phyloP scores from a whole-genome alignment of 2,888 invertebrate genomes.

The Orthosia gracilis region DNA sequence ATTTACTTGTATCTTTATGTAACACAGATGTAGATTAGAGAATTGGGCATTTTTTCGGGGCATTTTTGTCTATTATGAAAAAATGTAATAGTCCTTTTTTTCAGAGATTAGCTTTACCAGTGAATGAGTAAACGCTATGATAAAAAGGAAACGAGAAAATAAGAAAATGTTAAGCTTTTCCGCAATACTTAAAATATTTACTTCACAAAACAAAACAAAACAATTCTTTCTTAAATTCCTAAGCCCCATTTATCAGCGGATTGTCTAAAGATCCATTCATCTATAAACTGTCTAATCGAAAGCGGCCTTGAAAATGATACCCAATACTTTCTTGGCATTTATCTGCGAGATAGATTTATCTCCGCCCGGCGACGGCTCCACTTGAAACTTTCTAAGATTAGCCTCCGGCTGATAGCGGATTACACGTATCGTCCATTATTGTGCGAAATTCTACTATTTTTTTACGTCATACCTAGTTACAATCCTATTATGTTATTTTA shows the following conservation, averaged over 20 bases:
- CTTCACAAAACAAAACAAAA: conserved; percentile 1
- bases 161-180: neutral
- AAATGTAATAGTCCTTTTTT: too few species aligned
- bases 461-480: neutral
- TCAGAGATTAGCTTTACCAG: neutral
- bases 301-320: conserved; percentile 28
- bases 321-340: conserved; percentile 35
- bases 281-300: conserved; percentile 22
- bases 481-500: too few species aligned
- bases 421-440: conserved; percentile 46
- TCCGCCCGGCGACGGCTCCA: neutral
- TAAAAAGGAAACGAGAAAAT: conserved; percentile 1
- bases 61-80: neutral
- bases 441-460: neutral
- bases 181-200: conserved; percentile 22
- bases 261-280: conserved; percentile 20
- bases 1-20: neutral
- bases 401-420: conserved; percentile 21
- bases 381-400: conserved; percentile 32
- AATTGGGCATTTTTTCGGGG: too few species aligned
- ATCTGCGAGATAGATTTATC: conserved; percentile 30
- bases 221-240: neutral
- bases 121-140: neutral
- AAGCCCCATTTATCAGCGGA: conserved; percentile 23
- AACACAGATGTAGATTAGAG: neutral